Conservation (phyloP, 2,113 vertebrate genomes). For the Empidonax alnorum region DNA sequence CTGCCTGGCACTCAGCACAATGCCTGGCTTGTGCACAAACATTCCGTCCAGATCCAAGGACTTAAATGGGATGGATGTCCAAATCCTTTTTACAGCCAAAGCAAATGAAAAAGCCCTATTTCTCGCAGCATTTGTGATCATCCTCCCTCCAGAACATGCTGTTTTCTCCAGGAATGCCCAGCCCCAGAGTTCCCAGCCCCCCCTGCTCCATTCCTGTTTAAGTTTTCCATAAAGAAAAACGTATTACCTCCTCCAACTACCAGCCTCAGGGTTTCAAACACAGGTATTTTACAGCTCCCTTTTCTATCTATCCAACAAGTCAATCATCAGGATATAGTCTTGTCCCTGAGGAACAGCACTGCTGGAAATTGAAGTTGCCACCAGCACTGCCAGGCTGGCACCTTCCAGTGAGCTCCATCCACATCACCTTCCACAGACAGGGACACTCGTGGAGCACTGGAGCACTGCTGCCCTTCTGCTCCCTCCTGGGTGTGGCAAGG, state of each 20-base stretch:
- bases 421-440: not conserved
- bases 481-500: not conserved
- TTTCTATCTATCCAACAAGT: not conserved
- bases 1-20: not conserved
- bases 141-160: not conserved
- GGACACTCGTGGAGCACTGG: fast-evolving
- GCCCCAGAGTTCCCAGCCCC: not conserved
- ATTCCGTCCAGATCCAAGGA: not conserved
- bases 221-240: not conserved
- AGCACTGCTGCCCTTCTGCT: not conserved
- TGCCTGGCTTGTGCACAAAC: not conserved
- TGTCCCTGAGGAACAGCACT: not conserved
- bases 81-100: not conserved
- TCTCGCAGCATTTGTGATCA: not conserved
- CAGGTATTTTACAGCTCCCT: not conserved
- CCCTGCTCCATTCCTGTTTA: not conserved
- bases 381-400: not conserved
- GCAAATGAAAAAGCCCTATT: not conserved
- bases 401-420: not conserved
- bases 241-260: not conserved
- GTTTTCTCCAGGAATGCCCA: not conserved
- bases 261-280: not conserved
- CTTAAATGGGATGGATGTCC: not conserved
- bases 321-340: not conserved
- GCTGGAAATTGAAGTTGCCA: not conserved